Base-by-base conservation (phyloP, 2,888 invertebrate species). In the Lepeophtheirus nordmannii region DNA sequence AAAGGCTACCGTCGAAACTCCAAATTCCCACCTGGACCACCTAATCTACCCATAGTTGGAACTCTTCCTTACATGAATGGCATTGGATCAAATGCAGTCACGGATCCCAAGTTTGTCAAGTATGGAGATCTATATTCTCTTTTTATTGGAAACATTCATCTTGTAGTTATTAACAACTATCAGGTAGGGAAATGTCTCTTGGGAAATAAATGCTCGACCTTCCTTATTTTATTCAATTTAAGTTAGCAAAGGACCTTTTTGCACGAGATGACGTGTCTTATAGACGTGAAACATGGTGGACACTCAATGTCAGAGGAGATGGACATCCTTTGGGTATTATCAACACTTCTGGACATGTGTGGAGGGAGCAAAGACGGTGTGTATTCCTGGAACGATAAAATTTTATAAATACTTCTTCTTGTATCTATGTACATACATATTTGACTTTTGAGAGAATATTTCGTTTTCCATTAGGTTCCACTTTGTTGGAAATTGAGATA, bases 191-290 rank as follows among this genome's bases (percentile, higher is more conserved):
- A 5, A 30, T 30, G 30, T 30, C 2, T 30, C 30, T 7, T 30
- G 2, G 30, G 30, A 30, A 2, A 7, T 30, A 30, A 30, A 5
- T 30, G 7, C 2, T 30, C 2, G 3, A 30, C 30, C 7, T 30
- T 5, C 2, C 7, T 5, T 30, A 30, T 30, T 30, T 30, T 30
- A 7, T 30, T n/a, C n/a, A n/a, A n/a, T n/a, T n/a, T n/a, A n/a
- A 30, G 30, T 30, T 30, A 30, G 40, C 39, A 39, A 62, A 62
- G 39, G 62, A 62, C 9, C 40, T 62, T n/a, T 62, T 62, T 41
- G 14, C 17, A 10, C 37, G 23, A 62, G 62, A 62, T 10, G 20
- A 39, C 10, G 17, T 40, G 17, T 62, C 62, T 10, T 23, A 57
- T 14, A 10, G 57, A 57, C 57, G 22, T 23, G 23, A 20, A 14